These are phyloP conservation scores for Diplazon laetatorius DNA, from an alignment of 2,888 invertebrate species.

Conservation along the genomic window DNA sequence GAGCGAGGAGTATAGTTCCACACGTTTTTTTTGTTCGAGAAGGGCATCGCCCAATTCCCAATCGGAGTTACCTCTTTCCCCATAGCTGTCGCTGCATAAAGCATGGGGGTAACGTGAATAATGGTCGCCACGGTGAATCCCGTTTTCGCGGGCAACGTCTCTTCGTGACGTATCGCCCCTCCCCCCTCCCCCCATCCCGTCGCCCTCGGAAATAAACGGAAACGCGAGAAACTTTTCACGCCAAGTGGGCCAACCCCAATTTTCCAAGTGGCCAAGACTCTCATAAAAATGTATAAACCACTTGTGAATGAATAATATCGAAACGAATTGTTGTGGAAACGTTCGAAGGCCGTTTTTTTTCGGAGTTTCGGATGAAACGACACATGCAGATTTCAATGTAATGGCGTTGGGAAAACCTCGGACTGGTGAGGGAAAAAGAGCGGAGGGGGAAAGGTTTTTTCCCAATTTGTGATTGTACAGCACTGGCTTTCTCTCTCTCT, in stretches of 20 bases:
- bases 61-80: slow-evolving; percentile 43
- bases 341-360: no score
- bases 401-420: not conserved
- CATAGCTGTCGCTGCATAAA: slow-evolving; percentile 62
- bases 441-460: not conserved
- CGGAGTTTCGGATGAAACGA: not conserved
- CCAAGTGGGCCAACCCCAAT: not conserved
- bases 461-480: not conserved
- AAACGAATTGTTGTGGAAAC: no score
- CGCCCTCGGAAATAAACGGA: not conserved
- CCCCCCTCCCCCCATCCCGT: slow-evolving; percentile 11
- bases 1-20: no score
- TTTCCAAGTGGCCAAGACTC: not conserved
- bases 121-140: slow-evolving; percentile 55
- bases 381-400: not conserved
- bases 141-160: slow-evolving; percentile 44
- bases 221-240: not conserved
- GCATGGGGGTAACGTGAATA: slow-evolving; percentile 67
- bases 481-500: no score
- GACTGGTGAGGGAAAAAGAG: not conserved
- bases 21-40: not conserved
- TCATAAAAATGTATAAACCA: not conserved
- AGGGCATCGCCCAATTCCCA: not conserved
- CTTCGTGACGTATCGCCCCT: slow-evolving; percentile 36
- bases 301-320: not conserved